Evolutionary conservation across 1,140 invertebrate species (phyloP).

Genomic region (Heliconius himera): DNA sequence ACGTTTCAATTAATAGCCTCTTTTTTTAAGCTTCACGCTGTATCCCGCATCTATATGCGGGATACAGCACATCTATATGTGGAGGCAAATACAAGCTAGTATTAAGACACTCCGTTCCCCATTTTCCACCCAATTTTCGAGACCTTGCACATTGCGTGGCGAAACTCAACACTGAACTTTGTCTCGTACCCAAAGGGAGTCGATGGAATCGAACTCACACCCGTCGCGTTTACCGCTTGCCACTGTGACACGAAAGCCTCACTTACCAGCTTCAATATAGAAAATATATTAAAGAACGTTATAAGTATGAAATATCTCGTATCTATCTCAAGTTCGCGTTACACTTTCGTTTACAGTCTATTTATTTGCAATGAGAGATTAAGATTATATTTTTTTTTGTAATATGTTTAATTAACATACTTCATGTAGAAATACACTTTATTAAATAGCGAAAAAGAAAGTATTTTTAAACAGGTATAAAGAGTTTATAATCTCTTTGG

Average conservation of each 20-base stretch:
- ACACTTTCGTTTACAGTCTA: slow-evolving; percentile 14
- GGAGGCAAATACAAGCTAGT: neutral
- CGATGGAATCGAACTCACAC: neutral
- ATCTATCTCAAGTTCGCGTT: neutral
- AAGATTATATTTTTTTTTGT: neutral
- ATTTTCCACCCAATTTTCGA: neutral
- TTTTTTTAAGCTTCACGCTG: neutral
- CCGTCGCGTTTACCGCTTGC: neutral
- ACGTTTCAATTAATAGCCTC: neutral
- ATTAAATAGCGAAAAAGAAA: neutral
- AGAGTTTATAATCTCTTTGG: too few species aligned
- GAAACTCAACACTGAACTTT: too few species aligned
- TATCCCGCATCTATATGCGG: neutral
- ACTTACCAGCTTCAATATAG: neutral
- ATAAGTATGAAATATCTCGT: neutral
- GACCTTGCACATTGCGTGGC: neutral
- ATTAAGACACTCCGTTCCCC: neutral
- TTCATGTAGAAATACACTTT: neutral
- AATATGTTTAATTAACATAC: neutral
- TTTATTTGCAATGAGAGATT: slow-evolving; percentile 13
- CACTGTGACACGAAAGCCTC: too few species aligned
- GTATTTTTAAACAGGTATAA: too few species aligned
- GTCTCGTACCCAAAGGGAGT: neutral
- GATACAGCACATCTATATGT: neutral
- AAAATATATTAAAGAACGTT: neutral